Evolutionary conservation across 35 echinoderm and acorn worm species (phyloP), one percentile per base, ranked within the genome.

Genomic region (Stichopus chloronotus): DNA sequence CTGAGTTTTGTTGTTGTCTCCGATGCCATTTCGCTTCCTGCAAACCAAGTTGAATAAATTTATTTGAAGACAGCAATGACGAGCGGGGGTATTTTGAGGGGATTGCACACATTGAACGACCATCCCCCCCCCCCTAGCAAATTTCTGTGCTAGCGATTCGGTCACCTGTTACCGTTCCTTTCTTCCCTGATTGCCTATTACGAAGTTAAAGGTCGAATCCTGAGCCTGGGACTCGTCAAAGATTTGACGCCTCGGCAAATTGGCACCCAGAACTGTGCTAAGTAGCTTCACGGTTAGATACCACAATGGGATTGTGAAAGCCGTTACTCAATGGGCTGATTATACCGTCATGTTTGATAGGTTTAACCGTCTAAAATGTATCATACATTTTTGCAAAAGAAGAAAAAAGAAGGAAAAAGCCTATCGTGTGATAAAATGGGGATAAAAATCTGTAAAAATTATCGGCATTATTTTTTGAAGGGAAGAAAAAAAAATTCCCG

Each of bases 321-420:
- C 19, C 69, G 69, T 74, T 74, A 74, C 69, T n/a, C 69, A 74
- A 74, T 74, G 22, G 6, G 69, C 19, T n/a, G 69, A 74, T 74
- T 74, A 74, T 20, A 74, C 12, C 17, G 69, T 74, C 69, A 85
- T 85, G 82, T 85, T 85, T 58, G 82, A 85, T 85, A 85, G 54
- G n/a, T 20, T 53, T 85, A 4, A 56, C 21, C 17, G 13, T 74
- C 69, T 74, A 74, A 85, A 16, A 85, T 16, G 55, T 19, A 85
- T 20, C 54, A 85, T 52, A 85, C 12, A 55, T 23, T 20, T 23
- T 19, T 25, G 52, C 9, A 78, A 14, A 6, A 78, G 76, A 43
- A 21, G 21, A 12, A 76, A 11, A 16, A 76, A 24, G 72, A 43
- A 43, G 30, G 30, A 43, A 43, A 43, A 43, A 43, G 30, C 30